Base-by-base conservation (phyloP, 1,140 invertebrate species). In the Diorhabda elongata region DNA sequence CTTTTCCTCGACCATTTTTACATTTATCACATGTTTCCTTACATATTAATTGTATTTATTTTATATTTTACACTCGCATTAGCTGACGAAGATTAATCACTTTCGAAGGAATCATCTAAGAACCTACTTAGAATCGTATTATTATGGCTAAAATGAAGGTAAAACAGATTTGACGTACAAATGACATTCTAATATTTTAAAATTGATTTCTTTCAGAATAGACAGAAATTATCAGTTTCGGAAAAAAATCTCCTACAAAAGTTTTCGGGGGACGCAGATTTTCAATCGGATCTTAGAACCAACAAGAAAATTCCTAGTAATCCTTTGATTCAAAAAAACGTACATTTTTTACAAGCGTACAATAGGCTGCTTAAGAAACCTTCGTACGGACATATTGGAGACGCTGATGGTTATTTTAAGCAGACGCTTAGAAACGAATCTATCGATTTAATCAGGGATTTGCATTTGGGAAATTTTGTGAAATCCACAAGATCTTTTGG, bases 191-290 rank as follows among this genome's bases (percentile, higher is more conserved):
- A 26, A 26, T 26, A 45, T 64, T 64, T 11, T 8, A 8, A 61
- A 44, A 64, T 52, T 42, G 7, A 69, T 62, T 58, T 56, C 44
- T 71, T 71, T 64, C 57, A 73, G 71, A 70, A 57, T 44, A 64
- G 64, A 64, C 69, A 70, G 64, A 73, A 73, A 70, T 73, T 73
- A 47, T 68, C 71, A 70, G 71, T 73, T 58, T 67, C 71, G 41
- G 69, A 70, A 42, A 70, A 68, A 44, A 66, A 65, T 57, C 57
- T 72, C 5, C 42, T 11, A 41, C 60, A 66, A 58, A 64, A 42
- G 6, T 42, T 47, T 44, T 69, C 42, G 43, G 6, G 6, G n/a
- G 64, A 65, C 8, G 70, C 52, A 4, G 59, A 57, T 26, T 45
- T 6, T 62, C 44, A 43, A 42, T 42, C 68, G 43, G 69, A 68